Conservation (phyloP, 2,888 invertebrate genomes). For the Coleophora flavipennella region DNA sequence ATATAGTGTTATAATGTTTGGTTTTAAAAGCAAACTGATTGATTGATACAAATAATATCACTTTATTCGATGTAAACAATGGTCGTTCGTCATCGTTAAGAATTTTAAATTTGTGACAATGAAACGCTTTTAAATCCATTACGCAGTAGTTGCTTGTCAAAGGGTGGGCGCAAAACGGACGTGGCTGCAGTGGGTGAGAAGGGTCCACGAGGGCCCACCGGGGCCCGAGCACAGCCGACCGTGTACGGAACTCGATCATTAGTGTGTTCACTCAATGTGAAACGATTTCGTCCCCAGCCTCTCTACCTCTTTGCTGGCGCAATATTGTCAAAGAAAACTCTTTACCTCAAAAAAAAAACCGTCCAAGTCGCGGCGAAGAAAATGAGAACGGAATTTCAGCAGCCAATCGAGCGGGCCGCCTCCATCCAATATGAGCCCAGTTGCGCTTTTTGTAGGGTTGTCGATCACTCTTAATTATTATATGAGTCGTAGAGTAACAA, state of each 20-base stretch:
- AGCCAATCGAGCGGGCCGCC: slow-evolving; percentile 60
- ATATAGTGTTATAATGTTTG: neutral
- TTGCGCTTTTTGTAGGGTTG: no score
- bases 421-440: slow-evolving; percentile 49
- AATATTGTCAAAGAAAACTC: slow-evolving; percentile 71
- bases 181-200: slow-evolving; percentile 21
- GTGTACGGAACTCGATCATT: slow-evolving; percentile 68
- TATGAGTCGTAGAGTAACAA: no score
- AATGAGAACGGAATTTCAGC: slow-evolving; percentile 59
- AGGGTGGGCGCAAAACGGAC: slow-evolving; percentile 30
- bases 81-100: slow-evolving; percentile 12
- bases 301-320: slow-evolving; percentile 60
- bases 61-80: neutral
- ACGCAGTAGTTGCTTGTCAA: slow-evolving; percentile 49
- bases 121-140: slow-evolving; percentile 60
- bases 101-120: slow-evolving; percentile 36
- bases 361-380: slow-evolving; percentile 48
- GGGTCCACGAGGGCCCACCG: slow-evolving; percentile 14
- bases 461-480: no score
- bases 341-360: slow-evolving; percentile 59
- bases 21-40: no score
- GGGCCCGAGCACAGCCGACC: slow-evolving; percentile 28
- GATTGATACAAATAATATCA: no score
- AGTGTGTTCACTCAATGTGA: slow-evolving; percentile 69
- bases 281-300: slow-evolving; percentile 63